These are phyloP conservation scores for Hoplostethus mediterraneus DNA, from an alignment of 2,797 vertebrate species.

Conservation along the genomic window DNA sequence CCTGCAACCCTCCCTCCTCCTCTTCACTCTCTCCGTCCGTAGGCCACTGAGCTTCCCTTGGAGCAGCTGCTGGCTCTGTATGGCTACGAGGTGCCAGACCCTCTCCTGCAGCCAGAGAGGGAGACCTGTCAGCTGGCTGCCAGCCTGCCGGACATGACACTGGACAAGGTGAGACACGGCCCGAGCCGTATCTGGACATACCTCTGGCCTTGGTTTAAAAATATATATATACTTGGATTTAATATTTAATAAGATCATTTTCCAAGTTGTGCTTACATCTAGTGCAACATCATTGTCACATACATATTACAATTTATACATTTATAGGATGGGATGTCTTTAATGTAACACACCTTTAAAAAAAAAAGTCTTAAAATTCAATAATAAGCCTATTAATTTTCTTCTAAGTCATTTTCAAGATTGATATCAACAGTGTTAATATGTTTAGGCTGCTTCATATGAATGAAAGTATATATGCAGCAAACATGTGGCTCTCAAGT, in stretches of 20 bases:
- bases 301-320: too few relatives aligned
- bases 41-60: conserved; percentile 93
- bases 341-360: too few relatives aligned
- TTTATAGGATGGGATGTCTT: too few relatives aligned
- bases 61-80: conserved; percentile 94
- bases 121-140: conserved; percentile 85
- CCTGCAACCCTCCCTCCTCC: not conserved
- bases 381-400: too few relatives aligned
- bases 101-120: conserved; percentile 80
- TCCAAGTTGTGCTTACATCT: not conserved
- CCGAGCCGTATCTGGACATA: not conserved
- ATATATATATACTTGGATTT: too few relatives aligned
- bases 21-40: conserved; percentile 40
- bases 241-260: not conserved
- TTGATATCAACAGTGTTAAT: too few relatives aligned
- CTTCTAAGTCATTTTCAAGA: too few relatives aligned
- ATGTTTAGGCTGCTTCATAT: not conserved
- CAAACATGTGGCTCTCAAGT: not conserved
- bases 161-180: conserved; percentile 88
- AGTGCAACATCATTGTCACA: too few relatives aligned
- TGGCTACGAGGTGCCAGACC: conserved; percentile 88
- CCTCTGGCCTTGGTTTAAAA: not conserved
- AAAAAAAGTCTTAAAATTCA: too few relatives aligned
- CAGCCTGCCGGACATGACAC: conserved; percentile 89
- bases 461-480: not conserved